A percentile compares a stretch with the other conserved stretches of the same genome.
These are phyloP conservation scores for Chlorodrepanis virens DNA, from an alignment of 2,113 vertebrate genomes.

Conservation along the genomic window DNA sequence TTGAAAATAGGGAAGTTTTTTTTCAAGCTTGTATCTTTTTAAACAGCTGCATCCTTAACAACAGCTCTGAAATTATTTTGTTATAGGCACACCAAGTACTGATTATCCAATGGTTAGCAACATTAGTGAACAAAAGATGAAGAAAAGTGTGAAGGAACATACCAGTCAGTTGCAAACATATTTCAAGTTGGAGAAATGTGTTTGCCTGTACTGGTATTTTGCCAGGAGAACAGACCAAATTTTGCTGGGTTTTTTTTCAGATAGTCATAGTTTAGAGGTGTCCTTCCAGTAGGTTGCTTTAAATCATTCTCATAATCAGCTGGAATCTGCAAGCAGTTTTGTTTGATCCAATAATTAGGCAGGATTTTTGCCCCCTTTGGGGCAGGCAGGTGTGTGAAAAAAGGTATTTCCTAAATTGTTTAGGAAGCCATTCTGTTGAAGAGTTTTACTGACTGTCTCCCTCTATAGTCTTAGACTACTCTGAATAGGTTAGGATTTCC, in stretches of 20 bases:
- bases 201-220: not conserved
- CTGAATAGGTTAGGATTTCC: not conserved
- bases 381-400: not conserved
- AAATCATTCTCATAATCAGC: not conserved
- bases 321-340: not conserved
- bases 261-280: not conserved
- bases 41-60: not conserved
- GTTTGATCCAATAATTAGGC: not conserved
- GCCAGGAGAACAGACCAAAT: not conserved
- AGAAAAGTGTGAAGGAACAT: not conserved
- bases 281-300: not conserved
- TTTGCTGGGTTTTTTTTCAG: not conserved
- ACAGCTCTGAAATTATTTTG: not conserved
- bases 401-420: not conserved
- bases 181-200: not conserved
- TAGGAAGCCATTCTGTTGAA: not conserved
- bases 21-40: not conserved
- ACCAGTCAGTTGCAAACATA: not conserved
- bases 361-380: not conserved
- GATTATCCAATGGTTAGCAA: not conserved
- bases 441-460: not conserved
- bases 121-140: not conserved
- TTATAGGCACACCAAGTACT: not conserved
- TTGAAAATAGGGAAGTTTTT: not conserved
- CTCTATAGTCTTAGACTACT: not conserved